These are phyloP conservation scores for Sisor rabdophorus DNA, from an alignment of 2,113 vertebrate species.

Conservation along the genomic window DNA sequence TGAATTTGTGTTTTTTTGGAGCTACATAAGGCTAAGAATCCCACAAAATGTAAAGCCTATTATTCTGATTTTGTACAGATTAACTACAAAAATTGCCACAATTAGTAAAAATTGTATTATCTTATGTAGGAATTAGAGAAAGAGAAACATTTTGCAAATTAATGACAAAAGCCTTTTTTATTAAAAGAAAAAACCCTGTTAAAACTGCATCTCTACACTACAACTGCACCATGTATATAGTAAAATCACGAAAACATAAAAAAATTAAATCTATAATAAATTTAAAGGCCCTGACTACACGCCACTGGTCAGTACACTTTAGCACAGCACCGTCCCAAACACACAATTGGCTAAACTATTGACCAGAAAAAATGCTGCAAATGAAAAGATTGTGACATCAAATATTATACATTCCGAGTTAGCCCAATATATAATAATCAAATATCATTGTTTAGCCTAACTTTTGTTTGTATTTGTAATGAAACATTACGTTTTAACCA, in stretches of 20 bases:
- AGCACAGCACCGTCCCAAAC: background rate
- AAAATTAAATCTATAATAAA: too few species aligned
- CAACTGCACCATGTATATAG: too few species aligned
- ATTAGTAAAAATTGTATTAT: background rate
- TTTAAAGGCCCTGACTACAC: too few species aligned
- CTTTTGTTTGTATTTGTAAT: background rate
- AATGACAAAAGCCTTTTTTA: too few species aligned
- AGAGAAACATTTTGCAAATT: too few species aligned
- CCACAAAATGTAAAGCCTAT: background rate
- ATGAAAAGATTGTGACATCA: background rate
- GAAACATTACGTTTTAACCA: background rate
- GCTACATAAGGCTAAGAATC: background rate
- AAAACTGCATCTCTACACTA: too few species aligned
- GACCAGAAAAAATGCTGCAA: background rate
- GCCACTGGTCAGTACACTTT: background rate
- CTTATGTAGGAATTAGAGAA: background rate
- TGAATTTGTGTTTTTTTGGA: background rate
- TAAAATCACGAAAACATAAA: too few species aligned
- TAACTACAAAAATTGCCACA: background rate
- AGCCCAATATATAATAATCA: background rate
- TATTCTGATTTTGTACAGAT: background rate
- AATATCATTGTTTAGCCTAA: background rate
- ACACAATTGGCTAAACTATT: background rate
- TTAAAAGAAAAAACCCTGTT: too few species aligned
- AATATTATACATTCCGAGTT: background rate